Evolutionary conservation across 2,888 invertebrate genomes (phyloP).

Genomic region (Parnassius orleans): DNA sequence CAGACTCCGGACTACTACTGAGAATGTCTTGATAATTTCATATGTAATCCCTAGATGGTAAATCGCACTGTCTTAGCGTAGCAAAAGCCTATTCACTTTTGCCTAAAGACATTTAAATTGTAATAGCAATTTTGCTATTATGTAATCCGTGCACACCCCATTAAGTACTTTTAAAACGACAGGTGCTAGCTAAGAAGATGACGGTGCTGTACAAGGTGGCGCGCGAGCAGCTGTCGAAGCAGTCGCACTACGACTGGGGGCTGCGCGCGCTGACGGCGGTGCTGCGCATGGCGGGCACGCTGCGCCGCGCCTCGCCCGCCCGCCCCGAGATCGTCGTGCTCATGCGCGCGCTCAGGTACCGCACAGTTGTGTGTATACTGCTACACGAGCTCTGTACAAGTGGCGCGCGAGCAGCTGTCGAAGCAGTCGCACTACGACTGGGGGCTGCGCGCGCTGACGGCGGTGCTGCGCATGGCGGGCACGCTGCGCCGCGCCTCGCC

Average conservation of each 20-base stretch:
- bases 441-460: constrained; percentile 94
- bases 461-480: constrained; percentile 95
- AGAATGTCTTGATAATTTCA: too few species aligned
- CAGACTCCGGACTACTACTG: too few species aligned
- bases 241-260: constrained; percentile 97
- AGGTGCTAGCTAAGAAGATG: constrained; percentile 94
- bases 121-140: too few species aligned
- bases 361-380: neutral
- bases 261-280: constrained; percentile 95
- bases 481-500: constrained; percentile 89
- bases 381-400: constrained; percentile 82
- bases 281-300: constrained; percentile 93
- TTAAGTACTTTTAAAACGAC: neutral
- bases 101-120: too few species aligned
- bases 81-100: too few species aligned
- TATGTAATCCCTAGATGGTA: too few species aligned
- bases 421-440: constrained; percentile 97
- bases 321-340: constrained; percentile 92
- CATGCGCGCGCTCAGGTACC: constrained; percentile 89
- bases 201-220: constrained; percentile 94
- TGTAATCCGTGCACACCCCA: too few species aligned
- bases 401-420: constrained; percentile 93
- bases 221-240: constrained; percentile 93
- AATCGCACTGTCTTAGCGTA: too few species aligned
- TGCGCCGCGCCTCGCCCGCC: constrained; percentile 89